phyloP scores from a whole-genome alignment of 2,888 invertebrate species.

The Conus canariensis region DNA sequence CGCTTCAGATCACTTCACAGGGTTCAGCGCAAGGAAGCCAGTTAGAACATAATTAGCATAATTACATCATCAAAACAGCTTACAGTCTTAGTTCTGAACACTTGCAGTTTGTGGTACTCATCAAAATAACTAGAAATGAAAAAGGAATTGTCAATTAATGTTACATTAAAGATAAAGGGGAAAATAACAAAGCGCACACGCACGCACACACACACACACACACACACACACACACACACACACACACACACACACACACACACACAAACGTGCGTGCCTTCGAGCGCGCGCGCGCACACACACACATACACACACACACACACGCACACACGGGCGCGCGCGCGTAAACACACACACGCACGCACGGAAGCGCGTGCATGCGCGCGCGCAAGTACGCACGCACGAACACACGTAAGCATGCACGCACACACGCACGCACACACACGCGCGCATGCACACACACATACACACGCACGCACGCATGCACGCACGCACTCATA shows the following conservation, averaged over 20 bases:
- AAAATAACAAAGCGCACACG: no score
- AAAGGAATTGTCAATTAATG: no score
- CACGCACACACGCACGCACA: background rate
- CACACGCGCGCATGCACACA: background rate
- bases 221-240: background rate
- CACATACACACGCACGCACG: background rate
- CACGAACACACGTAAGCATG: background rate
- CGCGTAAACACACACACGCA: background rate
- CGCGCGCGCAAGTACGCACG: background rate
- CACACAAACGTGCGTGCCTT: background rate
- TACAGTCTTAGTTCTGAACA: no score
- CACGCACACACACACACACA: background rate
- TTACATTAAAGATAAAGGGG: no score
- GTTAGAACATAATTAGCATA: no score
- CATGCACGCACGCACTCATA: background rate
- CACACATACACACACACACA: background rate
- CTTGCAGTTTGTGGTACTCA: no score
- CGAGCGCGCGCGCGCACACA: background rate
- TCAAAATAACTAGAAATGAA: no score
- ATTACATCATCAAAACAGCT: no score
- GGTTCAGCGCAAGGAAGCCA: no score
- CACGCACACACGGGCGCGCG: background rate
- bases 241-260: background rate
- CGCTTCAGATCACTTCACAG: no score
- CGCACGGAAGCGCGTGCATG: background rate